Base-by-base conservation (phyloP, 37 sponge, comb jelly and placozoan species). In the Beroe ovata region DNA sequence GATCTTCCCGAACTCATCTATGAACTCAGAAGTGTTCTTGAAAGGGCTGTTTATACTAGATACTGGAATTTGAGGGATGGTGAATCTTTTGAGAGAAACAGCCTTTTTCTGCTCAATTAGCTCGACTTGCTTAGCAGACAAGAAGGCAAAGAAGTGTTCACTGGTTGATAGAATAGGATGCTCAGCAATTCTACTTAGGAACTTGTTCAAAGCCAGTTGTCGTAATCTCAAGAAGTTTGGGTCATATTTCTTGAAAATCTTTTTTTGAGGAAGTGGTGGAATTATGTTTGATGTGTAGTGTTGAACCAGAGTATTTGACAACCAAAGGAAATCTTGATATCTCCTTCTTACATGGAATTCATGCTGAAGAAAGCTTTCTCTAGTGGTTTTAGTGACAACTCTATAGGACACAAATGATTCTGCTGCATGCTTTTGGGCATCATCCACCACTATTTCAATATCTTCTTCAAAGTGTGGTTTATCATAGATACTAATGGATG, bases 401-500 rank as follows among this genome's bases (percentile, higher is more conserved):
- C 25, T 39, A 29, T 77, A 77, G 4, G 84, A 77, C 26, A 77
- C 84, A 77, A 77, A 77, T 42, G 54, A 42, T 23, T 77, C 84
- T n/a, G 84, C 84, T 3, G 84, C 41, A 25, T 77, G 84, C 21
- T 77, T 77, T 40, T 77, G 84, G 47, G 84, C 84, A 41, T 77
- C 84, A 42, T 77, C 84, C 1, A 77, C 84, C 14, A 23, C 33
- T n/a, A 77, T 42, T 8, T 36, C 47, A n/a, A 77, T 77, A 40
- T 77, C 84, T 41, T 77, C 84, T 42, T 77, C 84, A 23, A 77
- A 77, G 21, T 77, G 84, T 1, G 84, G 84, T 42, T 77, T 77
- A 42, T 77, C 84, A 40, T 77, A 77, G 28, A 77, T 77, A 40
- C 84, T 77, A n/a, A 77, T 77, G 21, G 84, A 77, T 41, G 84